Conservation (phyloP, 2,888 invertebrate species). For the Vesta saturnalis region DNA sequence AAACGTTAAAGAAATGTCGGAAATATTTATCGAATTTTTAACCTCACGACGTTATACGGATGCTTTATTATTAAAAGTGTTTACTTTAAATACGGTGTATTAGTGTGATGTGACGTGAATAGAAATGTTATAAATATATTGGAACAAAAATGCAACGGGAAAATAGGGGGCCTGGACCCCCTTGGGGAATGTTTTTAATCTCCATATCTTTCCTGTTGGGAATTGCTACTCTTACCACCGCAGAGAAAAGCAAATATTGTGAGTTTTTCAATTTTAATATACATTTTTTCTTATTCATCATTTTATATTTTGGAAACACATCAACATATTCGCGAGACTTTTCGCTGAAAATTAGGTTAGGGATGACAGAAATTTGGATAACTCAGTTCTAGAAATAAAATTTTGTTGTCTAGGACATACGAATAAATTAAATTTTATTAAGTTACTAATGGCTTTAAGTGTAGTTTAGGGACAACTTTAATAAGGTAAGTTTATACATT, state of each 20-base stretch:
- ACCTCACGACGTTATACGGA: neutral
- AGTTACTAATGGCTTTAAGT: neutral
- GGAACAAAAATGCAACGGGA: slow-evolving; percentile 24
- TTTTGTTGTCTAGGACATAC: neutral
- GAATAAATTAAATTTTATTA: neutral
- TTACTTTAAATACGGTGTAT: slow-evolving; percentile 16
- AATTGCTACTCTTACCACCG: slow-evolving; percentile 47
- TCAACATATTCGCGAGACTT: no score
- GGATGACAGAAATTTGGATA: neutral
- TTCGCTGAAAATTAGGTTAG: neutral
- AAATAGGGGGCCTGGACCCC: slow-evolving; percentile 56
- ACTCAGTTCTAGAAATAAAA: neutral
- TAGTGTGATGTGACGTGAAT: slow-evolving; percentile 30
- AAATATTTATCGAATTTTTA: neutral
- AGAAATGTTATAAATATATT: slow-evolving; percentile 13
- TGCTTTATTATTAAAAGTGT: neutral
- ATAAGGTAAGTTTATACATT: neutral
- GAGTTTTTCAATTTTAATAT: slow-evolving; percentile 45
- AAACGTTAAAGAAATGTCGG: neutral
- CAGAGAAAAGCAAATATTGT: slow-evolving; percentile 60
- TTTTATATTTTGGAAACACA: no score
- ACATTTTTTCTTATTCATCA: no score
- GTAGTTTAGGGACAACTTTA: neutral
- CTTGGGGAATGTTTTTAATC: slow-evolving; percentile 48
- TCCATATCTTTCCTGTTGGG: slow-evolving; percentile 49